phyloP scores from a whole-genome alignment of 2,888 invertebrate genomes.

The Arctia plantaginis region DNA sequence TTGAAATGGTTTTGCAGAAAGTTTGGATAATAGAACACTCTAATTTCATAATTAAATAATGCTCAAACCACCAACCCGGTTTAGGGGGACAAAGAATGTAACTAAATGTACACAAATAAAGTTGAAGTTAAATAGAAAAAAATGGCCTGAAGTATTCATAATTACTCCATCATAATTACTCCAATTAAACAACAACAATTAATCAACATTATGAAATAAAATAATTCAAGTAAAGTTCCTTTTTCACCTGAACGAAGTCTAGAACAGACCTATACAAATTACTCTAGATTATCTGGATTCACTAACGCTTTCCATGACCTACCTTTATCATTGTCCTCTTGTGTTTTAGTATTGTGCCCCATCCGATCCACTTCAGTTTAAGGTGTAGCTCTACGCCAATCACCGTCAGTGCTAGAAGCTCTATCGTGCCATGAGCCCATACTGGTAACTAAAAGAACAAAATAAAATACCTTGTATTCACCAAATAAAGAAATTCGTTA shows the following conservation, averaged over 20 bases:
- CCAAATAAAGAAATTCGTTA: not conserved
- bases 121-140: no score
- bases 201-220: not conserved
- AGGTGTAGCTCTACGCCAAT: constrained; percentile 92
- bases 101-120: no score
- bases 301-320: constrained; percentile 27
- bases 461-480: not conserved
- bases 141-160: no score
- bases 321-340: constrained; percentile 95
- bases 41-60: not conserved
- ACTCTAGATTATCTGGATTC: not conserved
- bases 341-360: constrained; percentile 93
- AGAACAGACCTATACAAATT: not conserved
- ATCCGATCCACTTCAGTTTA: constrained; percentile 95
- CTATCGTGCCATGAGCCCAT: constrained; percentile 93
- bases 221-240: not conserved
- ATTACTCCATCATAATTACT: no score
- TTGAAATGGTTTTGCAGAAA: not conserved
- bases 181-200: no score
- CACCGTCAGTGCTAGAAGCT: constrained; percentile 91
- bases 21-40: not conserved
- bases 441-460: constrained; percentile 88
- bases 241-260: no score
- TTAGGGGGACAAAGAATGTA: no score
- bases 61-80: no score